phyloP scores from a whole-genome alignment of 2,888 invertebrate genomes.

The Eristalinus aeneus region DNA sequence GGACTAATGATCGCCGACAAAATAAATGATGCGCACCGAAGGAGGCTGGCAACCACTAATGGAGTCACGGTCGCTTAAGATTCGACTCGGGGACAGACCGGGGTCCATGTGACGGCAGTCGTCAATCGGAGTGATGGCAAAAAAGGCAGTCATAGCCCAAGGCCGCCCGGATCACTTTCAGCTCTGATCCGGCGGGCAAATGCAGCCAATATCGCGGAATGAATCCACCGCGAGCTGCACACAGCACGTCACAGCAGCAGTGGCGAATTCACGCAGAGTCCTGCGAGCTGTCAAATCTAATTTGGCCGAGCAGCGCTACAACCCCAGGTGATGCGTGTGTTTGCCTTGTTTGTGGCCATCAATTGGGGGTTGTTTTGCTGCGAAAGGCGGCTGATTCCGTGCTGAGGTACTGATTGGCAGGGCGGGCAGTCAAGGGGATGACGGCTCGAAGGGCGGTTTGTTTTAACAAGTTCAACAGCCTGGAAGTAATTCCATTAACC shows the following conservation, averaged over 20 bases:
- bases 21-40: conserved; percentile 66
- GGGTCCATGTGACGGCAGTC: too few relatives aligned
- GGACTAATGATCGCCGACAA: conserved; percentile 53
- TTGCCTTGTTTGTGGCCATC: background rate
- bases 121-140: background rate
- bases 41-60: conserved; percentile 33
- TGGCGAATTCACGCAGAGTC: conserved; percentile 53
- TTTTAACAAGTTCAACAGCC: conserved; percentile 69
- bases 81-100: conserved; percentile 24
- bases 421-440: conserved; percentile 42
- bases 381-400: conserved; percentile 1
- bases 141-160: conserved; percentile 11
- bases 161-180: conserved; percentile 51
- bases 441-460: conserved; percentile 61
- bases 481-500: conserved; percentile 71
- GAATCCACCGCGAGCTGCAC: background rate
- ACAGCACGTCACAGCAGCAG: conserved; percentile 24
- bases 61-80: conserved; percentile 65
- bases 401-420: conserved; percentile 8
- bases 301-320: conserved; percentile 27
- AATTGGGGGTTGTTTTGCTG: conserved; percentile 23
- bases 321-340: background rate
- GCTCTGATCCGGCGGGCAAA: conserved; percentile 29
- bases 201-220: conserved; percentile 59
- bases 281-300: conserved; percentile 58